Base-by-base conservation (phyloP, 2,888 invertebrate genomes). In the Automeris io region DNA sequence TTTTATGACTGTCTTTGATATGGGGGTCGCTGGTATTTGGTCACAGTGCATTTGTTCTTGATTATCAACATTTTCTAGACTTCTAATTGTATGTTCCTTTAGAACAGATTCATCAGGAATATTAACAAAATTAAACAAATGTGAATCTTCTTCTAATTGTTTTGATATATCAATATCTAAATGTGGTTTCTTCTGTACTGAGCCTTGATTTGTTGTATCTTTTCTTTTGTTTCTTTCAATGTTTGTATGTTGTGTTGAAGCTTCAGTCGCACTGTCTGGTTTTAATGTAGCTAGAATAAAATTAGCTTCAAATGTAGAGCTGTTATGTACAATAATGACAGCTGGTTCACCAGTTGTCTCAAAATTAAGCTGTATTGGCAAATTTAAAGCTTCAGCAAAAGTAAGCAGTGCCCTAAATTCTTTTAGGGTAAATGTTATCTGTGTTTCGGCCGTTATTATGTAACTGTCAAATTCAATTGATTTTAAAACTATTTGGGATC, bases 361-460 rank as follows among this genome's bases (percentile, higher is more conserved):
- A 81, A 96, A 96, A 61, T 91, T 89, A 26, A 95, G 65, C 32
- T 89, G 88, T 3, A 96, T 57, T 36, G 92, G 91, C 37, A 93
- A 78, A 57, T 88, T 90, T 5, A 92, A 83, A 1, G 89, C 87
- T 72, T 96, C 97, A 1, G 95, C 92, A 78, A 96, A 95, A 16
- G 88, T 79, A 13, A 96, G 73, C 9, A 95, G 88, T 1, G 96
- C 94, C 65, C 92, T 85, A 40, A 97, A 90, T 63, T 96, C 96
- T 70, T 94, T 95, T 36, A 96, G 77, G 46, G 95, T 93, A 73
- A 96, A 96, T 48, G 96, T 96, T 19, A 97, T 90, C 13, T 89
- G 88, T 0, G 93, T 90, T 52, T 92, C 92, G 37, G 87, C 70
- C 1, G 78, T 87, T 53, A 94, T 89, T 40, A 70, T 74, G 59